Conservation (phyloP, 2,113 vertebrate species). For the Centropus bengalensis region DNA sequence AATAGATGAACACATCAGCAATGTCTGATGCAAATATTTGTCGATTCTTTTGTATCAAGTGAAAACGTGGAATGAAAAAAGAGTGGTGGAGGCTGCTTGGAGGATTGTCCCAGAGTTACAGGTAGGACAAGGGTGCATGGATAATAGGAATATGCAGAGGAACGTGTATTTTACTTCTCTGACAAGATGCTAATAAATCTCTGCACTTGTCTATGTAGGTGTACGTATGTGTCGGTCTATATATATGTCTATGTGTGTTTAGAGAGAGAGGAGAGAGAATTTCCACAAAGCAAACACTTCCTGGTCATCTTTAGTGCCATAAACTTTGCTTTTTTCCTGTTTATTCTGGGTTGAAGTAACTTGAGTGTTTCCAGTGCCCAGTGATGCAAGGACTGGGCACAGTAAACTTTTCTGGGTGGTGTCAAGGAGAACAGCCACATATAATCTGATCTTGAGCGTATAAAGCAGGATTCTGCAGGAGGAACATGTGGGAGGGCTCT, state of each 20-base stretch:
- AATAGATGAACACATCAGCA: not conserved
- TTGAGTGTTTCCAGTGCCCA: not conserved
- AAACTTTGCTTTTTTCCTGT: not conserved
- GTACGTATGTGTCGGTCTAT: not conserved
- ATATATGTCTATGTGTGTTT: fast-evolving
- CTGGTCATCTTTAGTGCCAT: not conserved
- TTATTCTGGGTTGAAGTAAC: not conserved
- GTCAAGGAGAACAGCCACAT: not conserved
- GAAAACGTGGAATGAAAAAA: not conserved
- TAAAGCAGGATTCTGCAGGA: not conserved
- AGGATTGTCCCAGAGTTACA: not conserved
- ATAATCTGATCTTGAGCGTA: not conserved
- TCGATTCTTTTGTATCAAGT: not conserved
- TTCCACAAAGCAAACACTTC: not conserved
- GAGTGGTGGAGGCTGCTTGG: not conserved
- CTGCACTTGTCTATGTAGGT: not conserved
- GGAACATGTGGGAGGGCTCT: not conserved
- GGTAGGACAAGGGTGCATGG: not conserved
- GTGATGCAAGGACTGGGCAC: not conserved
- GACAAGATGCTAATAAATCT: not conserved
- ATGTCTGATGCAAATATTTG: not conserved
- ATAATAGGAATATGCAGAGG: not conserved
- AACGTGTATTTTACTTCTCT: not conserved
- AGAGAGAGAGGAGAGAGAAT: not conserved
- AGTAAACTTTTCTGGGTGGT: not conserved